A percentile compares a stretch with the other conserved stretches of the same genome.
Evolutionary conservation across 2,888 invertebrate species (phyloP).

Genomic region (Tetragnatha montana): DNA sequence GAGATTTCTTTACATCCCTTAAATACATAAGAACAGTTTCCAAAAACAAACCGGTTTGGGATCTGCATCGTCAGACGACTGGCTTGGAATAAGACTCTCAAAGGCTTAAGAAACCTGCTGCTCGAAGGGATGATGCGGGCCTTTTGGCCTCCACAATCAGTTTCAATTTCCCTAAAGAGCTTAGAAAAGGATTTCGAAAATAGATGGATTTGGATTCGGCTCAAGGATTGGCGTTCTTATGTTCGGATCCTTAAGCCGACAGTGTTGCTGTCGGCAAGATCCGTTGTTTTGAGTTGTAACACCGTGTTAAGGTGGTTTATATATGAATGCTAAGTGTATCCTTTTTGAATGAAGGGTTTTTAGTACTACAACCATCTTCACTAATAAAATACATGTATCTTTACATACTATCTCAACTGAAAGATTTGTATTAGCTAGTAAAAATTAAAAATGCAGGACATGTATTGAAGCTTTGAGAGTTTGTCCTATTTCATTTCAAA

Average conservation of each 20-base stretch:
- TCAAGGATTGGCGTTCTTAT: background rate
- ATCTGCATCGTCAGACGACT: slow-evolving; percentile 10
- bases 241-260: background rate
- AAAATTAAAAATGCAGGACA: too few relatives aligned
- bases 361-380: too few relatives aligned
- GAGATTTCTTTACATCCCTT: background rate
- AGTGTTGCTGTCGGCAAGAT: too few relatives aligned
- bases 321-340: background rate
- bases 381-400: too few relatives aligned
- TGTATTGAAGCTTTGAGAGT: too few relatives aligned
- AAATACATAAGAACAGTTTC: background rate
- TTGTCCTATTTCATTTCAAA: too few relatives aligned
- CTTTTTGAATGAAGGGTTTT: background rate
- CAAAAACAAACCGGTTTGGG: background rate
- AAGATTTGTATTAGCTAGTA: too few relatives aligned
- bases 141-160: slow-evolving; percentile 20
- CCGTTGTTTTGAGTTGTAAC: background rate
- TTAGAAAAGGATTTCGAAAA: slow-evolving; percentile 30
- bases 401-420: too few relatives aligned
- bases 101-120: slow-evolving; percentile 15
- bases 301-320: background rate
- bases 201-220: slow-evolving; percentile 16
- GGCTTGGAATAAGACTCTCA: background rate
- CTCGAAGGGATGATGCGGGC: slow-evolving; percentile 18
- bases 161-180: slow-evolving; percentile 11